Conservation (phyloP, 1,140 invertebrate genomes). For the Drosophila punjabiensis region DNA sequence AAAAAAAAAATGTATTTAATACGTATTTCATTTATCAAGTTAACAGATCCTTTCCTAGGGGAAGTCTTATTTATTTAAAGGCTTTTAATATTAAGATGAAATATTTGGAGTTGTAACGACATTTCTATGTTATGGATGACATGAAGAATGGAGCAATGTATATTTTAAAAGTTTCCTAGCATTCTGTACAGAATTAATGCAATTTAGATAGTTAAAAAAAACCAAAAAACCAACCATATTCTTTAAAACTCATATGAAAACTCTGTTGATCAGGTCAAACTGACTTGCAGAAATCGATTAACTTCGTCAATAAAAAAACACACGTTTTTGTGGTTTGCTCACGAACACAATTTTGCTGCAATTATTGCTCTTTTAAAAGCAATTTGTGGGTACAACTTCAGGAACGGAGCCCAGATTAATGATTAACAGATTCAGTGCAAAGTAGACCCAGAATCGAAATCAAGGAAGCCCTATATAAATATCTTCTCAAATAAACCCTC, state of each 20-base stretch:
- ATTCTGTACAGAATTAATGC: too few relatives aligned
- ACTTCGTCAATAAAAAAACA: conserved; percentile 36
- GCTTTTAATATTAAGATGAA: background rate
- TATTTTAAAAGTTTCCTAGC: background rate
- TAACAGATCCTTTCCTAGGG: background rate
- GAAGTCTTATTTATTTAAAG: too few relatives aligned
- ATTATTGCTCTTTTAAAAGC: conserved; percentile 48
- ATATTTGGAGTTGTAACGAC: background rate
- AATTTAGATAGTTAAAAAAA: background rate
- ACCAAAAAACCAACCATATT: background rate
- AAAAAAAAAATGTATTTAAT: background rate
- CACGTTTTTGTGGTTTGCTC: conserved; percentile 31
- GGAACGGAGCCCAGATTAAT: conserved; percentile 40
- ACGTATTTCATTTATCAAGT: background rate
- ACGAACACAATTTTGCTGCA: conserved; percentile 38
- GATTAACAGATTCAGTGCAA: background rate
- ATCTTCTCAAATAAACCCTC: background rate
- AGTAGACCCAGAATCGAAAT: background rate
- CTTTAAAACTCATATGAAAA: background rate
- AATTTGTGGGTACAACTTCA: conserved; percentile 24
- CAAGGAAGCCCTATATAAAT: background rate
- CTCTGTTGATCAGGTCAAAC: too few relatives aligned
- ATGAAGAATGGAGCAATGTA: background rate
- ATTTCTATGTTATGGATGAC: background rate
- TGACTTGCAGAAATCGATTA: conserved; percentile 32